Base-by-base conservation (phyloP, 2,888 invertebrate species). In the Camponotus fellah region DNA sequence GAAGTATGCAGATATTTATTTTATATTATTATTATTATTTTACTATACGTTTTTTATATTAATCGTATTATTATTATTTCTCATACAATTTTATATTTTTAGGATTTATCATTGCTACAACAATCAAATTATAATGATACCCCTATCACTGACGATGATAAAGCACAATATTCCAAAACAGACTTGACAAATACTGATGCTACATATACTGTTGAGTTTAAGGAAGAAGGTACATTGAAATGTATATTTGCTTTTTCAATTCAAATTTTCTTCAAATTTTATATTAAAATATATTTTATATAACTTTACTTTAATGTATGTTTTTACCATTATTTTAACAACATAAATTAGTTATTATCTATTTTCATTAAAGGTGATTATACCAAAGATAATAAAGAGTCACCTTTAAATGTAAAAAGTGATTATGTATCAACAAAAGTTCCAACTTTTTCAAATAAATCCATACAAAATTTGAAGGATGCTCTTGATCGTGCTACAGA, bases 401-500 rank as follows among this genome's bases (percentile, higher is more conserved):
- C 12, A 34, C 32, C 2, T 0, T 46, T 62, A 17, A 65, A 34
- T 0, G 34, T n/a, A 0, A 66, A 49, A 43, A 64, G 9, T 26
- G 14, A 8, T 14, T 34, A 10, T 9, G 26, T 65, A 37, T 77
- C 83, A 0, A 14, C 46, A 4, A 69, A 72, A 8, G 6, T 17
- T 37, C 3, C 9, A 14, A 72, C 8, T 9, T 53, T 84, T 6
- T 76, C 85, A 12, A 89, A 72, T 34, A 79, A 86, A 82, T 86
- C 92, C 0, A 77, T 94, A 74, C 87, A 88, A 79, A 85, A 87
- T 3, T 56, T 93, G 62, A 92, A 92, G 82, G 88, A 93, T 17
- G 92, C 94, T 14, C 82, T 93, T 17, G 92, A 93, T 74, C 89
- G 94, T 32, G 94, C 92, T 9, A 93, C 93, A 1, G 86, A 92